Conservation (phyloP, 1,140 invertebrate genomes). For the Fopius arisanus region DNA sequence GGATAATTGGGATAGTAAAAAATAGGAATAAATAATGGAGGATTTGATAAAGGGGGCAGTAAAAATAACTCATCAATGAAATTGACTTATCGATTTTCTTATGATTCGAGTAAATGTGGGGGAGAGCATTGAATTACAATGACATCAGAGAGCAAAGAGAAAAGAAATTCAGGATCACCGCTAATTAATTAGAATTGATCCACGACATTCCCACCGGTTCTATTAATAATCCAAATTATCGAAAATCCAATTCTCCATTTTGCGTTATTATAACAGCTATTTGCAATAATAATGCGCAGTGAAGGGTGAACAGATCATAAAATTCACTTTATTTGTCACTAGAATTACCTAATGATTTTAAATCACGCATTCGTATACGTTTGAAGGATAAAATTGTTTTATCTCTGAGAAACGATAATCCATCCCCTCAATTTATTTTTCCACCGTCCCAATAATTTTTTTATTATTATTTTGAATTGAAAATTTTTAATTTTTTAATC, state of each 20-base stretch:
- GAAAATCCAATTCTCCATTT: neutral
- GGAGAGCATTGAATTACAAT: constrained; percentile 21
- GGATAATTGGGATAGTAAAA: too few species aligned
- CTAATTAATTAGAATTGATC: constrained; percentile 31
- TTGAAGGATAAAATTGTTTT: neutral
- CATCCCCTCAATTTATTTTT: too few species aligned
- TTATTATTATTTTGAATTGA: too few species aligned
- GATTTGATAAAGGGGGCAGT: neutral
- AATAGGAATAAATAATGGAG: too few species aligned
- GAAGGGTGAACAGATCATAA: neutral
- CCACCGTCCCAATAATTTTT: too few species aligned
- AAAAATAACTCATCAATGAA: neutral
- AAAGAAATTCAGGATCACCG: constrained; percentile 19
- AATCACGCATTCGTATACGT: neutral
- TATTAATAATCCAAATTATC: neutral
- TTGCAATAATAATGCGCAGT: neutral
- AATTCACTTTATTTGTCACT: neutral
- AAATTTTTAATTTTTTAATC: too few species aligned
- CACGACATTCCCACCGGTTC: neutral
- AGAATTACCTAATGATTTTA: neutral
- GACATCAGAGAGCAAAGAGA: constrained; percentile 14
- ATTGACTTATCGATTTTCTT: constrained; percentile 16
- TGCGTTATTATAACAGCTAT: neutral
- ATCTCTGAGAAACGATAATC: constrained; percentile 46
- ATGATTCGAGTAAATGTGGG: neutral